Percentiles rank a stretch among this genome's conserved stretches.
Conservation (phyloP, 92 coral and sea anemone genomes). For the Epizoanthus scotinus region DNA sequence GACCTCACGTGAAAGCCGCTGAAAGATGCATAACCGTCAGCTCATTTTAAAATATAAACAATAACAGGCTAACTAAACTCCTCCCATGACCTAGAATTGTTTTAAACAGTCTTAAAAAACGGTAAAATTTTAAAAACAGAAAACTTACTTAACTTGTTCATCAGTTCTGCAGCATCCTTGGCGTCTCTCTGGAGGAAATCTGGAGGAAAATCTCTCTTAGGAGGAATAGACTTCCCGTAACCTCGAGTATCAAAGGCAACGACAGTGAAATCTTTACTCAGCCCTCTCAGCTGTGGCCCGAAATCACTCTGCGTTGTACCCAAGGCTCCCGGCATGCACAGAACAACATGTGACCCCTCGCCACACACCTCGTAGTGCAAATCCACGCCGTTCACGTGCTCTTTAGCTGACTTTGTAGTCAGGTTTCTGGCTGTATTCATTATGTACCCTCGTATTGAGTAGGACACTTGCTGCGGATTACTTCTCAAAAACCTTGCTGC, state of each 20-base stretch:
- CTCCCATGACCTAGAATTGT: no score
- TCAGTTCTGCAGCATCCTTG: conserved; percentile 84
- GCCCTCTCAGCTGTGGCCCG: conserved; percentile 85
- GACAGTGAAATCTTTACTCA: conserved; percentile 78
- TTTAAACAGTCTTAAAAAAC: no score
- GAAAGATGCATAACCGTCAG: no score
- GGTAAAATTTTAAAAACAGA: no score
- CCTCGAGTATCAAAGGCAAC: conserved; percentile 96
- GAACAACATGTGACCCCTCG: conserved; percentile 60
- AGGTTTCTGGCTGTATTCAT: neutral
- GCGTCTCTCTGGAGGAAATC: conserved; percentile 93
- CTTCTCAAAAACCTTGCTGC: neutral
- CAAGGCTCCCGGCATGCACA: conserved; percentile 94
- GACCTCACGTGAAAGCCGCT: no score
- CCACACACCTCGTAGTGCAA: conserved; percentile 86
- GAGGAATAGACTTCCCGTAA: conserved; percentile 96
- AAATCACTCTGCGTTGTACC: conserved; percentile 95
- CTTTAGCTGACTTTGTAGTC: conserved; percentile 66
- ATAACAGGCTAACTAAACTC: no score
- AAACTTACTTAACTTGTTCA: conserved; percentile 75
- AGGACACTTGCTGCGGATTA: neutral
- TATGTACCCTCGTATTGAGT: neutral
- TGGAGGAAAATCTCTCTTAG: conserved; percentile 88
- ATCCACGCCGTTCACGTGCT: conserved; percentile 77
- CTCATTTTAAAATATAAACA: no score